These are phyloP conservation scores for Pelobates fuscus DNA, from an alignment of 2,113 vertebrate genomes.

Conservation along the genomic window DNA sequence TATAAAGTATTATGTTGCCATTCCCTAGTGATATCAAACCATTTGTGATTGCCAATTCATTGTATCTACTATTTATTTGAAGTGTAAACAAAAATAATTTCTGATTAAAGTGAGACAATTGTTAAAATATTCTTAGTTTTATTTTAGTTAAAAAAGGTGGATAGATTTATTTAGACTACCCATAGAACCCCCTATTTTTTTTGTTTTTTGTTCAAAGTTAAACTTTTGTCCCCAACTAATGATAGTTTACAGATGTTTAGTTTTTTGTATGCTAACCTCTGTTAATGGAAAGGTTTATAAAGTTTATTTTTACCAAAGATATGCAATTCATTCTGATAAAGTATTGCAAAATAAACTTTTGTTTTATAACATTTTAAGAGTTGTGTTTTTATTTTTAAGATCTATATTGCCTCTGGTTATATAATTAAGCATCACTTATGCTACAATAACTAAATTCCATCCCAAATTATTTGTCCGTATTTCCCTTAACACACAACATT, in stretches of 20 bases:
- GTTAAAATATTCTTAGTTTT: slow-evolving; percentile 61
- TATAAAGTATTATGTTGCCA: slow-evolving; percentile 75
- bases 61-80: slow-evolving; percentile 82
- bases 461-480: too few species aligned
- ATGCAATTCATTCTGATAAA: slow-evolving; percentile 98
- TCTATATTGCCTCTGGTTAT: too few species aligned
- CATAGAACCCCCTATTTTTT: slow-evolving; percentile 53
- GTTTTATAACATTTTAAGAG: slow-evolving; percentile 81
- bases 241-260: slow-evolving; percentile 82
- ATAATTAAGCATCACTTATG: too few species aligned
- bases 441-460: too few species aligned
- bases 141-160: slow-evolving; percentile 62
- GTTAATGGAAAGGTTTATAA: slow-evolving; percentile 99
- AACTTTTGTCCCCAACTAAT: slow-evolving; percentile 66
- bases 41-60: slow-evolving; percentile 78
- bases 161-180: slow-evolving; percentile 69
- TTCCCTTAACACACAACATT: too few species aligned
- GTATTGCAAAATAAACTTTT: slow-evolving; percentile 97
- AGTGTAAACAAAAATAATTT: slow-evolving; percentile 63
- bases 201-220: slow-evolving; percentile 49
- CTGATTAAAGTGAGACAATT: slow-evolving; percentile 67
- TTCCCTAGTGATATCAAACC: slow-evolving; percentile 71
- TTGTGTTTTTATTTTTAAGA: slow-evolving; percentile 20
- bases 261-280: slow-evolving; percentile 99
- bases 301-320: slow-evolving; percentile 99